phyloP scores from a whole-genome alignment of 2,113 vertebrate species.

The Urocitellus parryii region DNA sequence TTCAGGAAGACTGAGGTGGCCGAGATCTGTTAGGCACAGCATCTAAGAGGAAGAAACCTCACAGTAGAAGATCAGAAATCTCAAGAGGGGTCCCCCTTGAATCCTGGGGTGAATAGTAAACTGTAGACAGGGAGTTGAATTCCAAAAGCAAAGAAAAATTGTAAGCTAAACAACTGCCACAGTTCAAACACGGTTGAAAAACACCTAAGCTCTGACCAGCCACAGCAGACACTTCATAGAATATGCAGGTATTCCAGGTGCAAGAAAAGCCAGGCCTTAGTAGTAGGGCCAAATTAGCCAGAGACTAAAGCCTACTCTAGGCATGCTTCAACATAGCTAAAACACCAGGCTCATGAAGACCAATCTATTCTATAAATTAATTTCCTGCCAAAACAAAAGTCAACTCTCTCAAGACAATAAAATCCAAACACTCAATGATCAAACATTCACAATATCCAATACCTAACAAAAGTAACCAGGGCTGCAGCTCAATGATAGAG shows the following conservation, averaged over 20 bases:
- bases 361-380: not conserved
- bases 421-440: not conserved
- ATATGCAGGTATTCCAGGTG: not conserved
- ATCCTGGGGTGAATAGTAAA: not conserved
- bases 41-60: not conserved
- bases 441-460: not conserved
- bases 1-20: not conserved
- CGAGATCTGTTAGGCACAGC: not conserved
- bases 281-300: not conserved
- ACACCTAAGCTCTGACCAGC: not conserved
- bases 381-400: not conserved
- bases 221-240: not conserved
- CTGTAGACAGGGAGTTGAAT: not conserved
- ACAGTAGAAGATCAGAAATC: not conserved
- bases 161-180: not conserved
- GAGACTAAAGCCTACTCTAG: not conserved
- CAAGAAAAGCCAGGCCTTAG: not conserved
- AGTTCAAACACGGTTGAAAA: not conserved
- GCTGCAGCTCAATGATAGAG: too few relatives aligned
- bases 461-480: not conserved
- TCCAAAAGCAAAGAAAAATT: conserved; percentile 19
- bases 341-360: not conserved
- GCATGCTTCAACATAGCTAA: not conserved
- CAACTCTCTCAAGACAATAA: conserved; percentile 18
- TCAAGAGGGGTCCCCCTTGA: not conserved